Percentiles rank a stretch among this genome's conserved stretches.
These are phyloP conservation scores for Epizoanthus fatuus DNA, from an alignment of 92 coral and sea anemone genomes.

Conservation along the genomic window DNA sequence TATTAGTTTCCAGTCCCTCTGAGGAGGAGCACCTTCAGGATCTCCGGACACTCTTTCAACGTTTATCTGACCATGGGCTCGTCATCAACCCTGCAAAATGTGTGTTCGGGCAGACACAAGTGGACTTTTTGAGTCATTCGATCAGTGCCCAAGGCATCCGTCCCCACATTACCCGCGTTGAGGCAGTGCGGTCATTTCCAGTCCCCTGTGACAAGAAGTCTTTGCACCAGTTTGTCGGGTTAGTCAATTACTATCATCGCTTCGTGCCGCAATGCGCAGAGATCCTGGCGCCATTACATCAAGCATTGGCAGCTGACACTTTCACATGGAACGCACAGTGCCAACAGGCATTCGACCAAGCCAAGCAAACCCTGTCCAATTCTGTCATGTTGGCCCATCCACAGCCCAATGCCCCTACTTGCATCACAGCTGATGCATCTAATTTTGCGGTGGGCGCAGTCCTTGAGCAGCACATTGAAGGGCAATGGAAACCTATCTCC, in stretches of 20 bases:
- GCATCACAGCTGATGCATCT: slow-evolving; percentile 48
- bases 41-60: slow-evolving; percentile 53
- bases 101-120: slow-evolving; percentile 53
- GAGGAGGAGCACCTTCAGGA: slow-evolving; percentile 35
- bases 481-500: slow-evolving; percentile 61
- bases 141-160: not conserved
- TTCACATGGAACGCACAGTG: slow-evolving; percentile 29
- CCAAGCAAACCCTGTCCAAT: slow-evolving; percentile 49
- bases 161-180: slow-evolving; percentile 31
- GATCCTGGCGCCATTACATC: slow-evolving; percentile 45
- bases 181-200: slow-evolving; percentile 39
- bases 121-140: slow-evolving; percentile 59
- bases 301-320: slow-evolving; percentile 23
- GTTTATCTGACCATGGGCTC: slow-evolving; percentile 54
- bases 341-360: slow-evolving; percentile 39
- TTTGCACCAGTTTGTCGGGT: slow-evolving; percentile 33
- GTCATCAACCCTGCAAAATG: slow-evolving; percentile 69
- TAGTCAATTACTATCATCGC: slow-evolving; percentile 60
- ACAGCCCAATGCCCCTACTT: slow-evolving; percentile 32
- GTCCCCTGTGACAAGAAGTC: slow-evolving; percentile 56
- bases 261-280: slow-evolving; percentile 44
- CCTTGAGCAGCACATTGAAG: slow-evolving; percentile 45
- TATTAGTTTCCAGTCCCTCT: slow-evolving; percentile 42
- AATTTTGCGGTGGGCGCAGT: slow-evolving; percentile 40
- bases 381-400: slow-evolving; percentile 54